These are phyloP conservation scores for Lagopus leucura DNA, from an alignment of 2,113 vertebrate species.

Conservation along the genomic window DNA sequence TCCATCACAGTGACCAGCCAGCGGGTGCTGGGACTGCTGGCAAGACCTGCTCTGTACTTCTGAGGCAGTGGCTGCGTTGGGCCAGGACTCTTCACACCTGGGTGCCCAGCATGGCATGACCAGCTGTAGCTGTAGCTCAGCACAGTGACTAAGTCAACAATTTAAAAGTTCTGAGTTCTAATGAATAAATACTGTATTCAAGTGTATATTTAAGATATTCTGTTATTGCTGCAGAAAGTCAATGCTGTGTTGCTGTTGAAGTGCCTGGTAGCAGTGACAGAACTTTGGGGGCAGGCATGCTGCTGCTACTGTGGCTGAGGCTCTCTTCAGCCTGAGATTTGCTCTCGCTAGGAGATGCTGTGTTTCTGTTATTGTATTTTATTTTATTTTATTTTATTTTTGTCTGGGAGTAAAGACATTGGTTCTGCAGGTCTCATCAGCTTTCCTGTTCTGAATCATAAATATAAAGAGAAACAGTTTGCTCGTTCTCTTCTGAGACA, in stretches of 20 bases:
- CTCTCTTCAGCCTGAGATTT: neutral
- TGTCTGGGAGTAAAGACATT: neutral
- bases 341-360: neutral
- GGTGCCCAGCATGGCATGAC: accelerated
- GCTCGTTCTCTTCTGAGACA: neutral
- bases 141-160: neutral
- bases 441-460: neutral
- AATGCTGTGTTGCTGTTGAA: neutral
- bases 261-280: neutral
- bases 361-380: neutral
- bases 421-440: neutral
- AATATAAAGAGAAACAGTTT: neutral
- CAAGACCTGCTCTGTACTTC: neutral
- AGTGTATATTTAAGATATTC: neutral
- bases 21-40: accelerated
- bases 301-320: neutral
- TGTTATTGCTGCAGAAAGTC: neutral
- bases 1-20: neutral
- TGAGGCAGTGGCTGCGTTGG: accelerated
- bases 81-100: neutral
- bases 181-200: neutral
- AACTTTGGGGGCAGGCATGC: neutral
- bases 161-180: neutral
- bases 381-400: neutral
- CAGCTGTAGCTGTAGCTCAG: neutral